These are phyloP conservation scores for Eupsittula cactorum DNA, from an alignment of 2,113 vertebrate genomes.

Conservation along the genomic window DNA sequence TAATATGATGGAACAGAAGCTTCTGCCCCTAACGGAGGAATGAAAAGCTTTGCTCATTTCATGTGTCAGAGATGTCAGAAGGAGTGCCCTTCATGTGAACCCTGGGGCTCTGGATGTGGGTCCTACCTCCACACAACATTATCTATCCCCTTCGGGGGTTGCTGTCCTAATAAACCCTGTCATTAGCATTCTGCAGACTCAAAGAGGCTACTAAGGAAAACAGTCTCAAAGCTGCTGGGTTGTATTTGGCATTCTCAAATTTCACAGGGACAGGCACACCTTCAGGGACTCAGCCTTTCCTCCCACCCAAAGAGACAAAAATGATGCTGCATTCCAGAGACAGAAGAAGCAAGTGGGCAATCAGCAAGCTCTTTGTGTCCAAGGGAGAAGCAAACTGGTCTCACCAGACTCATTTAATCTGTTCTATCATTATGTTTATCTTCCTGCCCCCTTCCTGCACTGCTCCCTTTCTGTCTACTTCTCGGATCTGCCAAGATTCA, in stretches of 20 bases:
- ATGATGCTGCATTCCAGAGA: neutral
- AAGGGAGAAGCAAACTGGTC: neutral
- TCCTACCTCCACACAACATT: neutral
- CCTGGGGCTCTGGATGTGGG: neutral
- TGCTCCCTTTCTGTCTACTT: neutral
- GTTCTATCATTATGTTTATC: neutral
- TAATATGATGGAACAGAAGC: neutral
- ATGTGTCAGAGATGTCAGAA: neutral
- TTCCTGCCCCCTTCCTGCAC: neutral
- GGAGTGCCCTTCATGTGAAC: constrained; percentile 10
- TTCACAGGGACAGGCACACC: constrained; percentile 6
- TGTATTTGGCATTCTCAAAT: constrained; percentile 13
- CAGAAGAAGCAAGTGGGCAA: neutral
- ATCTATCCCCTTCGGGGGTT: neutral
- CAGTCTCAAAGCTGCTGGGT: neutral
- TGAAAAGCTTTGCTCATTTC: neutral
- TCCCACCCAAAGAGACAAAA: neutral
- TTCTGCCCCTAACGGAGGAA: constrained; percentile 12
- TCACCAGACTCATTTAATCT: neutral
- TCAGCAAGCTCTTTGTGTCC: neutral
- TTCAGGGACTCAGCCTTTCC: neutral
- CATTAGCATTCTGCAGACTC: constrained; percentile 20
- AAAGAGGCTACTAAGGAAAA: constrained; percentile 27
- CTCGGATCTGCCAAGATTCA: neutral
- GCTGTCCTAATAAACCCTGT: constrained; percentile 11